Percentiles rank a stretch among this genome's conserved stretches.
Conservation (phyloP, 2,888 invertebrate species). For the Drosophila trichaetosa region DNA sequence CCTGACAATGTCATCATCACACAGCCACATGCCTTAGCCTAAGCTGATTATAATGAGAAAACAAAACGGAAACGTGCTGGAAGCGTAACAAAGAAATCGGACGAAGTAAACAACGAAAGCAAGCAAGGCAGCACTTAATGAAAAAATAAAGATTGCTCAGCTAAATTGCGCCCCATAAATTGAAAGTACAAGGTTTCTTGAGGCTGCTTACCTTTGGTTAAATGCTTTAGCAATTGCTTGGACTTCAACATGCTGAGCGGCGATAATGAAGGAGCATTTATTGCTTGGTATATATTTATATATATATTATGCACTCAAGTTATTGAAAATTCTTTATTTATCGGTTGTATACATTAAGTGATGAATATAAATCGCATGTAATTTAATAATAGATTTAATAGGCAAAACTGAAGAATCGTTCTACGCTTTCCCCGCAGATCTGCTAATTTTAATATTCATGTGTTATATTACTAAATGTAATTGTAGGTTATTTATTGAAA, state of each 20-base stretch:
- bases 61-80: constrained; percentile 33
- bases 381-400: neutral
- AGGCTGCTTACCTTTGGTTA: constrained; percentile 72
- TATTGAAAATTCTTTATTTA: constrained; percentile 20
- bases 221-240: constrained; percentile 69
- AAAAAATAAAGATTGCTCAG: constrained; percentile 4
- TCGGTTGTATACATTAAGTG: constrained; percentile 11
- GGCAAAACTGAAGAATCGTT: neutral
- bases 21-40: constrained; percentile 32
- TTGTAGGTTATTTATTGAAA: constrained; percentile 23
- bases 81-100: constrained; percentile 22
- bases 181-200: neutral
- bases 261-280: constrained; percentile 43
- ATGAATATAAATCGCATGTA: constrained; percentile 8
- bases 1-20: constrained; percentile 10
- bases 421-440: constrained; percentile 10
- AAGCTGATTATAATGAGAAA: constrained; percentile 38
- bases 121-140: neutral
- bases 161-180: constrained; percentile 32
- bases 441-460: constrained; percentile 5
- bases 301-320: constrained; percentile 17
- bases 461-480: constrained; percentile 5
- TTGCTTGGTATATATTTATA: constrained; percentile 1
- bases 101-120: constrained; percentile 27
- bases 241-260: constrained; percentile 75